These are phyloP conservation scores for Tragelaphus strepsiceros DNA, from an alignment of 2,113 vertebrate genomes.

Conservation along the genomic window DNA sequence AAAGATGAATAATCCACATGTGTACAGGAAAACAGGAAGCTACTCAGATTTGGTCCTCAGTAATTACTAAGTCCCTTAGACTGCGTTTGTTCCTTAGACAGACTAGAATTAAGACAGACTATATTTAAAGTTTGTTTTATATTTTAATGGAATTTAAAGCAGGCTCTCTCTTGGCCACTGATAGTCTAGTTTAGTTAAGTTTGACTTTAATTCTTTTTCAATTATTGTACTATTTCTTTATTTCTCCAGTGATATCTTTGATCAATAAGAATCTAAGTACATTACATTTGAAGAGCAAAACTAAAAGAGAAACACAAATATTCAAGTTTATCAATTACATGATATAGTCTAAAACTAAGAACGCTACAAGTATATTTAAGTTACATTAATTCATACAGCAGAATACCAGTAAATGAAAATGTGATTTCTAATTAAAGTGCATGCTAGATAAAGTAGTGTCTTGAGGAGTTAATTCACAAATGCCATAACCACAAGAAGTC, in stretches of 20 bases:
- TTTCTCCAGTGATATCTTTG: neutral
- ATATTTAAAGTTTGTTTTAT: neutral
- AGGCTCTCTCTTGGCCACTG: neutral
- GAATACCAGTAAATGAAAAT: neutral
- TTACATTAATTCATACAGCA: neutral
- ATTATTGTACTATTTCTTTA: neutral
- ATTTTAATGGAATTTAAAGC: constrained; percentile 18
- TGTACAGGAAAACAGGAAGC: neutral
- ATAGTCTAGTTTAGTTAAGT: neutral
- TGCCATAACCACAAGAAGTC: neutral
- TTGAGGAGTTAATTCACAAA: neutral
- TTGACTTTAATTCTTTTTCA: neutral
- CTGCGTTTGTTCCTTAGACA: neutral
- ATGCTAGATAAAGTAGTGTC: neutral
- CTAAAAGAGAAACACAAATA: neutral
- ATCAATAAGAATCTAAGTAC: neutral
- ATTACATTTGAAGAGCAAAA: neutral
- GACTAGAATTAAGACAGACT: neutral
- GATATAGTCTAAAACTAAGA: neutral
- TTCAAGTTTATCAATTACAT: neutral
- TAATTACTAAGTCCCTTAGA: neutral
- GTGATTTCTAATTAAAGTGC: neutral
- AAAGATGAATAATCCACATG: neutral
- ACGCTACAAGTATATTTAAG: neutral
- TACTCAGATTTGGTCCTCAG: neutral